phyloP scores from a whole-genome alignment of 2,113 vertebrate genomes.

The Etheostoma spectabile region DNA sequence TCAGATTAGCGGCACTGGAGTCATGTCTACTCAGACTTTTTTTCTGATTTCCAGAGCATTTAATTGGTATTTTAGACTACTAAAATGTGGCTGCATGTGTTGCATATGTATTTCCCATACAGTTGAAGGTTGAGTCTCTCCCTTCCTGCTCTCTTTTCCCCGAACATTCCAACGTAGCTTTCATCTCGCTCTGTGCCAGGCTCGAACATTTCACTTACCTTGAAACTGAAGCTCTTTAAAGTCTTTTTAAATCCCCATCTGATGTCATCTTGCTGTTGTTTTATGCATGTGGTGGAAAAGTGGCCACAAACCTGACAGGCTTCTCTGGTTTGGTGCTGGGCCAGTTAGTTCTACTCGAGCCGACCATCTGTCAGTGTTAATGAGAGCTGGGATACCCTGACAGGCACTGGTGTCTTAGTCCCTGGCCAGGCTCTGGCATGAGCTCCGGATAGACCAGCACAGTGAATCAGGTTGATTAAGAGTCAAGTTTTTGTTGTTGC shows the following conservation, averaged over 20 bases:
- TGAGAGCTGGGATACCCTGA: conserved; percentile 28
- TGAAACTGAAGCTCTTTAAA: background rate
- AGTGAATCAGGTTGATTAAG: conserved; percentile 13
- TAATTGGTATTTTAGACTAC: too few species aligned
- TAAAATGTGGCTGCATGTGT: background rate
- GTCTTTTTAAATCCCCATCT: conserved; percentile 11
- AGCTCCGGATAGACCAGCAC: conserved; percentile 2
- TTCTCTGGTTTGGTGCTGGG: conserved; percentile 34
- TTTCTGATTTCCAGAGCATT: conserved; percentile 6
- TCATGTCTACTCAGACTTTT: conserved; percentile 11
- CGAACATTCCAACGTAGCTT: background rate
- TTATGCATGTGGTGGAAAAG: conserved; percentile 14
- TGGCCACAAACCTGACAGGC: conserved; percentile 15
- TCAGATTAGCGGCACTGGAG: conserved; percentile 38
- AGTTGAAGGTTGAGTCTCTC: background rate
- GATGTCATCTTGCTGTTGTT: conserved; percentile 27
- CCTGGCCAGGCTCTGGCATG: background rate
- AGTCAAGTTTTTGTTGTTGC: conserved; percentile 14
- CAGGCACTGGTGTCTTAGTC: conserved; percentile 21
- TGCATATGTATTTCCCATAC: background rate
- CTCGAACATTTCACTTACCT: background rate
- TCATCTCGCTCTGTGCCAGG: background rate
- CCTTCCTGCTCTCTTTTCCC: background rate
- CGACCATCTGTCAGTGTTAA: conserved; percentile 60
- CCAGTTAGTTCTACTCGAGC: conserved; percentile 37